Evolutionary conservation across 2,113 vertebrate genomes (phyloP).

Genomic region (Ranitomeya variabilis): DNA sequence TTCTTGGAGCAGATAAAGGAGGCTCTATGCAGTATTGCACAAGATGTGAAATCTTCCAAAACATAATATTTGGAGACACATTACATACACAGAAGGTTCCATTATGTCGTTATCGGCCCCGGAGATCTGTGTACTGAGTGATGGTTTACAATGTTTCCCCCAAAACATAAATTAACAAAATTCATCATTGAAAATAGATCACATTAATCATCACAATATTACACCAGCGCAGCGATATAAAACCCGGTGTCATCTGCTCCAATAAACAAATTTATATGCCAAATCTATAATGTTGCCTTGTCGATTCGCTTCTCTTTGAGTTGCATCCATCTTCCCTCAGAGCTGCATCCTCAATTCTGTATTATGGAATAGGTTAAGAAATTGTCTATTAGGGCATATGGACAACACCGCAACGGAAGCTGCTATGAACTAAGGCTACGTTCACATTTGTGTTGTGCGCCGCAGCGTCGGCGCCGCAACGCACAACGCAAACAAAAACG

Average conservation of each 20-base stretch:
- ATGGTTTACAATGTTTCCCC: not conserved
- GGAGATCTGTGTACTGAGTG: not conserved
- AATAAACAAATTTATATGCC: not conserved
- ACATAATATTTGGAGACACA: constrained; percentile 22
- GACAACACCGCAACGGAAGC: too few species aligned
- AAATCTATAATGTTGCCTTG: not conserved
- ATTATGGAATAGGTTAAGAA: too few species aligned
- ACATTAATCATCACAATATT: not conserved
- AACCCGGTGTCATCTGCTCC: not conserved
- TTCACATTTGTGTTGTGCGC: too few species aligned
- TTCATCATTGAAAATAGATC: not conserved
- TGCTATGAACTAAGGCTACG: too few species aligned
- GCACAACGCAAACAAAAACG: too few species aligned
- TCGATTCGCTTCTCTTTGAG: not conserved
- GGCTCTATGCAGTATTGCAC: constrained; percentile 15
- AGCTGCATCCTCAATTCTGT: too few species aligned
- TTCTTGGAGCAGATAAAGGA: constrained; percentile 1
- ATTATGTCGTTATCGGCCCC: constrained; percentile 13
- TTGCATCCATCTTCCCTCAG: too few species aligned
- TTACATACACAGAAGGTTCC: constrained; percentile 21
- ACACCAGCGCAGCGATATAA: not conserved
- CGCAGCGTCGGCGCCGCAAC: too few species aligned
- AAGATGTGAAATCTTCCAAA: constrained; percentile 28
- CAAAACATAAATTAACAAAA: not conserved
- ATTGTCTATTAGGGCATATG: too few species aligned